A percentile compares a stretch with the other conserved stretches of the same genome.
These are phyloP conservation scores for Daubentonia madagascariensis DNA, from an alignment of 2,113 vertebrate species.

Conservation along the genomic window DNA sequence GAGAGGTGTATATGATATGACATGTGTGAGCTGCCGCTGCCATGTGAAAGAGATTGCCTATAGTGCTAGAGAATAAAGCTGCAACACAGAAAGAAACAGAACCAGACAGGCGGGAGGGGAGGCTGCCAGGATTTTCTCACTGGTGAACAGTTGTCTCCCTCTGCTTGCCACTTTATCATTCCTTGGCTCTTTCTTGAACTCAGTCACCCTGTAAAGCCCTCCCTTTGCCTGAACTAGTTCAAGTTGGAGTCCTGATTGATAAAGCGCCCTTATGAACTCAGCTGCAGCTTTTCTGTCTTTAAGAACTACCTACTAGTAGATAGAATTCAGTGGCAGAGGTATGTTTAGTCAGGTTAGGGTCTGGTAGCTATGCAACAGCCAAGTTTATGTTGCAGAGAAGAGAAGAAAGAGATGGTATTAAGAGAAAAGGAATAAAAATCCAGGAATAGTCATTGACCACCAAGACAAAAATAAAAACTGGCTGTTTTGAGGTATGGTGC, in stretches of 20 bases:
- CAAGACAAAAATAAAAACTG: background rate
- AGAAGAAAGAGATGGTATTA: background rate
- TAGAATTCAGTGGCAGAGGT: background rate
- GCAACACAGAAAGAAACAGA: background rate
- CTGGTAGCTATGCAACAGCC: background rate
- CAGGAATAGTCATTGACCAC: background rate
- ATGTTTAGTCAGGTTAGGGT: background rate
- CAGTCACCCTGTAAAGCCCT: background rate
- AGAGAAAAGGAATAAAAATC: background rate
- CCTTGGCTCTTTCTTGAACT: background rate
- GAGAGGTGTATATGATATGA: background rate
- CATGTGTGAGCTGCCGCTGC: background rate
- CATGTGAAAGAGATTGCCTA: background rate
- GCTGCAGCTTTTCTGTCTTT: background rate
- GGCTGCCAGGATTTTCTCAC: background rate
- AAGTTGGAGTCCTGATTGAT: background rate
- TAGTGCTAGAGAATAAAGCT: background rate
- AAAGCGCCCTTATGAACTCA: background rate
- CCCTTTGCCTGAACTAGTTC: background rate
- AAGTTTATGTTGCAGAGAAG: background rate
- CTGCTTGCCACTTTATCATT: background rate
- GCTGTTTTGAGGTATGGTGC: background rate
- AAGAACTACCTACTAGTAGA: background rate
- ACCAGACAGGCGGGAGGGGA: background rate
- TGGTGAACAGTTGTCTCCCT: background rate